A percentile compares a stretch with the other conserved stretches of the same genome.
Evolutionary conservation across 2,888 invertebrate genomes (phyloP).

Genomic region (Macrosoma leucophasiata): DNA sequence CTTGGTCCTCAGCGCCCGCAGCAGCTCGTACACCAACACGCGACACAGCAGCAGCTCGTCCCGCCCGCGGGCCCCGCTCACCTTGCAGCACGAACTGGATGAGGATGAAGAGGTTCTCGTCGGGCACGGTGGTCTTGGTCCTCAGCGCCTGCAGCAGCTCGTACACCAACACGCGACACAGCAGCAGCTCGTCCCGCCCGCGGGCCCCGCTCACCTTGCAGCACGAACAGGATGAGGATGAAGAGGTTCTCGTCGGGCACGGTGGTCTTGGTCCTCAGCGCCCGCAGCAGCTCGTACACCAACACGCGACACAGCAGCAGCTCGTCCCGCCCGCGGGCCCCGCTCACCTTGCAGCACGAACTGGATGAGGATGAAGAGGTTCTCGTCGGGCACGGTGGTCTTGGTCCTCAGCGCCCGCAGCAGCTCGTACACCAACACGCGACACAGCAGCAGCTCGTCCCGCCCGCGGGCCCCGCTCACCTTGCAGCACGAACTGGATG

Average conservation of each 20-base stretch:
- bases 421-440: conserved; percentile 94
- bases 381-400: conserved; percentile 94
- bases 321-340: conserved; percentile 95
- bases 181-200: conserved; percentile 95
- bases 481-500: conserved; percentile 91
- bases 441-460: conserved; percentile 93
- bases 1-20: conserved; percentile 97
- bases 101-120: conserved; percentile 93
- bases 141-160: conserved; percentile 97
- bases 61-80: conserved; percentile 88
- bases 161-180: conserved; percentile 93
- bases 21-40: conserved; percentile 94
- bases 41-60: conserved; percentile 95
- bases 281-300: conserved; percentile 95
- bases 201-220: conserved; percentile 86
- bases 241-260: conserved; percentile 96
- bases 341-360: conserved; percentile 88
- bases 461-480: conserved; percentile 88
- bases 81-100: conserved; percentile 91
- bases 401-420: conserved; percentile 97
- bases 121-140: conserved; percentile 95
- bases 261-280: conserved; percentile 94
- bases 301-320: conserved; percentile 92
- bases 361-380: conserved; percentile 92
- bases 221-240: conserved; percentile 89